Evolutionary conservation across 2,797 vertebrate species (phyloP).

Genomic region (Nannoperca australis): DNA sequence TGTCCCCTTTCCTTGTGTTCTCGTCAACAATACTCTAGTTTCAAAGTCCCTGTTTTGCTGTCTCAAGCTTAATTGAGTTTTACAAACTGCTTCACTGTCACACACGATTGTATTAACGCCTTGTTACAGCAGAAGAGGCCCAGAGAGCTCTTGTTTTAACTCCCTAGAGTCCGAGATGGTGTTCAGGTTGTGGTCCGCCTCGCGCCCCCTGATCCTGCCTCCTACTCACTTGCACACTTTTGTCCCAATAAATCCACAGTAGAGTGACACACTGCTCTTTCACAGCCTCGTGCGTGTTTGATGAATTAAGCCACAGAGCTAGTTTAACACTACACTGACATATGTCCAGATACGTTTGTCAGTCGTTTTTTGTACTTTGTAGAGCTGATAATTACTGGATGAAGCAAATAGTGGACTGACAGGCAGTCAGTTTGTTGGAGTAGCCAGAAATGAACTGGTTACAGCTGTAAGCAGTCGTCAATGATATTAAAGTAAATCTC

Average conservation of each 20-base stretch:
- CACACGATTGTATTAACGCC: accelerated
- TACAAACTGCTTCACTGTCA: background rate
- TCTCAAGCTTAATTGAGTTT: accelerated
- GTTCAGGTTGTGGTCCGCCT: background rate
- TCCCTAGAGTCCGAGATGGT: too few species aligned
- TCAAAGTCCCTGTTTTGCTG: too few species aligned
- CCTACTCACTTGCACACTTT: background rate
- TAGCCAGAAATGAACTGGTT: background rate
- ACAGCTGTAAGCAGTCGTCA: background rate
- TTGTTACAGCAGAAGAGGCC: too few species aligned
- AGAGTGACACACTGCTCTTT: background rate
- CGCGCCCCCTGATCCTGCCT: background rate
- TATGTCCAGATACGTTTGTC: background rate
- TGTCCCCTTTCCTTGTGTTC: accelerated
- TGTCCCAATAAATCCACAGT: background rate
- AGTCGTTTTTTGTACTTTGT: background rate
- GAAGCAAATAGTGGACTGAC: background rate
- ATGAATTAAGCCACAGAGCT: background rate
- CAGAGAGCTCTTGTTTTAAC: too few species aligned
- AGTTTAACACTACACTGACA: background rate
- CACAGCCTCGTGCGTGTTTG: background rate
- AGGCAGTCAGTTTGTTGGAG: background rate
- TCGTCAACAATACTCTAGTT: accelerated
- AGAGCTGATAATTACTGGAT: background rate
- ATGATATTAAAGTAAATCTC: too few species aligned